These are phyloP conservation scores for Lampris incognitus DNA, from an alignment of 2,113 vertebrate species.

Conservation along the genomic window DNA sequence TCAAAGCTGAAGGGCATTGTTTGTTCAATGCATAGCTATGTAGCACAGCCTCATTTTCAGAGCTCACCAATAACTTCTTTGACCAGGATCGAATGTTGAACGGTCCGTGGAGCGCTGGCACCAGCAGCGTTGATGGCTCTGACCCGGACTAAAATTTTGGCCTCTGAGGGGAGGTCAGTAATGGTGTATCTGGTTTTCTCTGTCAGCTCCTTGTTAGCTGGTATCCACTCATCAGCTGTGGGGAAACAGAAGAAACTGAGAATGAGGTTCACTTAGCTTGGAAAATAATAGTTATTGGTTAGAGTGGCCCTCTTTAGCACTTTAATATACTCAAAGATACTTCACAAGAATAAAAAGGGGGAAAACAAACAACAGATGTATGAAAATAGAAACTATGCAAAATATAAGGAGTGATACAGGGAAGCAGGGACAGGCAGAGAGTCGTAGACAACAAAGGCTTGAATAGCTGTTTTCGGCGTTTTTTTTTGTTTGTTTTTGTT, in stretches of 20 bases:
- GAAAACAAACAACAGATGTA: neutral
- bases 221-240: conserved; percentile 89
- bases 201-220: conserved; percentile 88
- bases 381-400: too few relatives aligned
- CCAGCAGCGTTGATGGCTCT: conserved; percentile 94
- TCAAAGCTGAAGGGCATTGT: too few relatives aligned
- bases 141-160: conserved; percentile 91
- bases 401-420: too few relatives aligned
- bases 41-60: neutral
- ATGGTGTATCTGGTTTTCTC: conserved; percentile 95
- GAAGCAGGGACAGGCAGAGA: too few relatives aligned
- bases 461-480: too few relatives aligned
- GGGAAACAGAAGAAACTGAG: neutral
- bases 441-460: too few relatives aligned
- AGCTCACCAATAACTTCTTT: conserved; percentile 94
- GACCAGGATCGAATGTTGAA: conserved; percentile 91
- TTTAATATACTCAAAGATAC: too few relatives aligned
- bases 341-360: too few relatives aligned
- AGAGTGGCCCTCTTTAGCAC: too few relatives aligned
- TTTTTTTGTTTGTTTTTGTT: too few relatives aligned
- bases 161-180: conserved; percentile 85
- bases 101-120: conserved; percentile 85
- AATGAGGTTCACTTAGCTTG: neutral
- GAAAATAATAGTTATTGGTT: neutral
- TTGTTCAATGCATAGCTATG: too few relatives aligned